phyloP scores from a whole-genome alignment of 2,113 vertebrate genomes.

The Ancistrus triradiatus region DNA sequence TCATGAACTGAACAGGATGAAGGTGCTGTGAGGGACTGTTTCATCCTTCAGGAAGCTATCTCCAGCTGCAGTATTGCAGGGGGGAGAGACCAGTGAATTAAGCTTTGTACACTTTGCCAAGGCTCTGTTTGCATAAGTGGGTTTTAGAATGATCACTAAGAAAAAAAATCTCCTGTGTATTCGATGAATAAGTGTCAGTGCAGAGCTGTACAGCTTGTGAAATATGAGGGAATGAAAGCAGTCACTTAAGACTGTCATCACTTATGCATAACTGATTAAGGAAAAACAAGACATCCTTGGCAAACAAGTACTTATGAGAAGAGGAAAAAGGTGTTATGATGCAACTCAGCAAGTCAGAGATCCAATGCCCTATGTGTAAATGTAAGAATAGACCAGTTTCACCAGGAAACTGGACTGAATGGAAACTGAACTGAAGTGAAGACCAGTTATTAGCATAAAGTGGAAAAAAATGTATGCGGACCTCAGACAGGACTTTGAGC shows the following conservation, averaged over 20 bases:
- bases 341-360: too few species aligned
- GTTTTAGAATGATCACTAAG: slow-evolving; percentile 56
- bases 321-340: too few species aligned
- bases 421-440: too few species aligned
- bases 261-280: neutral
- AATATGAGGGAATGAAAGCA: neutral
- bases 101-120: slow-evolving; percentile 66
- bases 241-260: neutral
- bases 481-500: too few species aligned
- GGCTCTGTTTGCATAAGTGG: slow-evolving; percentile 58
- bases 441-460: too few species aligned
- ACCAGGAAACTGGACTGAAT: too few species aligned
- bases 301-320: neutral
- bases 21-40: slow-evolving; percentile 14
- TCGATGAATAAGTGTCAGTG: neutral
- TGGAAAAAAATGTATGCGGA: too few species aligned
- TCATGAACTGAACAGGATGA: slow-evolving; percentile 27
- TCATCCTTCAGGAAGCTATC: slow-evolving; percentile 33
- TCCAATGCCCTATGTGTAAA: too few species aligned
- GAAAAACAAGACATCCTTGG: neutral
- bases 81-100: slow-evolving; percentile 52
- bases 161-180: slow-evolving; percentile 48
- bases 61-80: slow-evolving; percentile 45
- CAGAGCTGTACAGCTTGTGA: neutral
- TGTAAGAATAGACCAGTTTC: too few species aligned